Base-by-base conservation (phyloP, 2,888 invertebrate genomes). In the Idaea straminata region DNA sequence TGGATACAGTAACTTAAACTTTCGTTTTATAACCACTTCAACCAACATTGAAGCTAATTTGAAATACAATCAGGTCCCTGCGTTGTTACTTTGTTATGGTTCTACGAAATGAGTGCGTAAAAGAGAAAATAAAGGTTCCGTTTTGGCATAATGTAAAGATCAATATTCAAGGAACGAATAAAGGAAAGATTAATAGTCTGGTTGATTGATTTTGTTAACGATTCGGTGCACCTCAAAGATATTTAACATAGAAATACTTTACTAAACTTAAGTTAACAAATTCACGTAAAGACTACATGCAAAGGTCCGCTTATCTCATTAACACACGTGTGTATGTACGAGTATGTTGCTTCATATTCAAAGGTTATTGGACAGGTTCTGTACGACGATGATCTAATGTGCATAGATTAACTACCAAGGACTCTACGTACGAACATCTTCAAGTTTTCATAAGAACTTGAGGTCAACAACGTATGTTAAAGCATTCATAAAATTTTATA, bases 351-450 rank as follows among this genome's bases (percentile, higher is more conserved):
- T 47, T 7, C 47, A 7, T 47, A 77, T 78, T 80, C 78, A 80
- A 80, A 83, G 80, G 79, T 80, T 81, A 83, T 77, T 77, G 80
- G 76, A 88, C 88, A 83, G 84, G 88, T 88, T 88, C 78, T 79
- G 75, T 73, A 69, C 68, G 88, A 69, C 68, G 88, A 89, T 89
- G 90, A 89, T 86, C 88, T 90, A 88, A 89, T 79, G 70, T 85
- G 86, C 84, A 86, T 87, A 84, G 80, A 88, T 88, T 87, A 84
- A 74, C 73, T 75, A 77, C 74, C 85, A 85, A 87, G 86, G 84
- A 83, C 79, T 71, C 65, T 59, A 58, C 58, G 59, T 59, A 59
- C 10, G 61, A 68, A 63, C 65, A 69, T 70, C 63, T 68, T 64
- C 65, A 63, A 69, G 61, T 68, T 69, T 66, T 63, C 66, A 62